phyloP scores from a whole-genome alignment of 2,797 vertebrate species.

The Paedocypris micromegethes region DNA sequence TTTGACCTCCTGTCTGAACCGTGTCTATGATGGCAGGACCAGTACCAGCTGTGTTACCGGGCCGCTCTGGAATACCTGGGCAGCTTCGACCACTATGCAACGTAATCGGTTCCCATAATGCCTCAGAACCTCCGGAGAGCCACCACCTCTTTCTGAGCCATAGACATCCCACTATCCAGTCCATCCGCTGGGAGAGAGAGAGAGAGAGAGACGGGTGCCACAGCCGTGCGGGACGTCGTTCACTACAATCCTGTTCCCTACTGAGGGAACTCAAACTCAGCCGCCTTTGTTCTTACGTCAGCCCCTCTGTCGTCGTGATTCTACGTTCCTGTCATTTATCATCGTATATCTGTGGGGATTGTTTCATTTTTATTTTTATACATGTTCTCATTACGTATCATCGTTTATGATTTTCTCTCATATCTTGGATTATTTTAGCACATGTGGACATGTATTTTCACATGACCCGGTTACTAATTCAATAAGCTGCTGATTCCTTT shows the following conservation, averaged over 20 bases:
- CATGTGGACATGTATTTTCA: constrained; percentile 60
- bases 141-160: constrained; percentile 75
- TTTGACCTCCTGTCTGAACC: not conserved
- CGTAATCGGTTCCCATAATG: constrained; percentile 75
- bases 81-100: constrained; percentile 99
- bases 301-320: constrained; percentile 51
- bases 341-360: constrained; percentile 54
- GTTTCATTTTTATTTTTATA: constrained; percentile 49
- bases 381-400: constrained; percentile 40
- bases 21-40: constrained; percentile 73
- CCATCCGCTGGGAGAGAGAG: constrained; percentile 58
- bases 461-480: constrained; percentile 58
- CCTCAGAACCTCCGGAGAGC: constrained; percentile 48
- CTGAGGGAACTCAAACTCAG: constrained; percentile 26
- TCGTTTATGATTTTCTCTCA: constrained; percentile 43
- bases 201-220: constrained; percentile 50
- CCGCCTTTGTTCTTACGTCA: constrained; percentile 37
- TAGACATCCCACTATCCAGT: constrained; percentile 70
- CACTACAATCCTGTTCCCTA: constrained; percentile 21
- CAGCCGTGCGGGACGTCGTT: constrained; percentile 36
- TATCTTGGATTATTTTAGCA: constrained; percentile 50
- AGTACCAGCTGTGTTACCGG: constrained; percentile 96
- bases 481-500: constrained; percentile 65
- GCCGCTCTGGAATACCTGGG: constrained; percentile 96
- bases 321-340: constrained; percentile 59